Conservation (phyloP, 2,113 vertebrate genomes). For the Lycaon pictus region DNA sequence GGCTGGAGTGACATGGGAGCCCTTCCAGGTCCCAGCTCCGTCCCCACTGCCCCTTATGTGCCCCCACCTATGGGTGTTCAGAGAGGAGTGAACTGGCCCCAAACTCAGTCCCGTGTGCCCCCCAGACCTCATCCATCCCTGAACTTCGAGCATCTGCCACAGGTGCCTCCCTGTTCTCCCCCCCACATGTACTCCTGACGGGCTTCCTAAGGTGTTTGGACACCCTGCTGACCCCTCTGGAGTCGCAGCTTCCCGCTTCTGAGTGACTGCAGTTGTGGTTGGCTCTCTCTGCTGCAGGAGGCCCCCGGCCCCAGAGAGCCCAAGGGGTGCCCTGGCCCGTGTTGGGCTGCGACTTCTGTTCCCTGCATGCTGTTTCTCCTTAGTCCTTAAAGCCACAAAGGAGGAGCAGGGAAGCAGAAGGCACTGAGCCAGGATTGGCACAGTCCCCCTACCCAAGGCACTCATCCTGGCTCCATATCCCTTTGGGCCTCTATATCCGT, state of each 20-base stretch:
- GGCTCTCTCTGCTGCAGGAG: background rate
- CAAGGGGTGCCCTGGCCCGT: too few relatives aligned
- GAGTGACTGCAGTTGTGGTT: background rate
- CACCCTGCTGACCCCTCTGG: background rate
- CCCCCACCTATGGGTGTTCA: background rate
- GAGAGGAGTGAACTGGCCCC: background rate
- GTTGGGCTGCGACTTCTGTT: background rate
- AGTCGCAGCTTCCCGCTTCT: background rate
- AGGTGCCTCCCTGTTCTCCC: too few relatives aligned
- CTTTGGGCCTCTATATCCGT: too few relatives aligned
- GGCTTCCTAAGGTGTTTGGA: background rate
- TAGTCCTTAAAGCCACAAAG: background rate
- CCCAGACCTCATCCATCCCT: background rate
- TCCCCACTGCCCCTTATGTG: background rate
- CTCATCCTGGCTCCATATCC: background rate
- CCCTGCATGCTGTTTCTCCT: background rate
- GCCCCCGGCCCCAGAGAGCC: too few relatives aligned
- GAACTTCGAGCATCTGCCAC: too few relatives aligned
- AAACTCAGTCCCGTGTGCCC: background rate
- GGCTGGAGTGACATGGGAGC: background rate
- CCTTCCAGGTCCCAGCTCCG: background rate
- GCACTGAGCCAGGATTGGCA: background rate
- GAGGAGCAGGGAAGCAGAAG: background rate
- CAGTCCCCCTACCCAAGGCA: background rate
- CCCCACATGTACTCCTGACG: background rate